These are phyloP conservation scores for Enteromius mattozi DNA, from an alignment of 2,797 vertebrate genomes.

Conservation along the genomic window DNA sequence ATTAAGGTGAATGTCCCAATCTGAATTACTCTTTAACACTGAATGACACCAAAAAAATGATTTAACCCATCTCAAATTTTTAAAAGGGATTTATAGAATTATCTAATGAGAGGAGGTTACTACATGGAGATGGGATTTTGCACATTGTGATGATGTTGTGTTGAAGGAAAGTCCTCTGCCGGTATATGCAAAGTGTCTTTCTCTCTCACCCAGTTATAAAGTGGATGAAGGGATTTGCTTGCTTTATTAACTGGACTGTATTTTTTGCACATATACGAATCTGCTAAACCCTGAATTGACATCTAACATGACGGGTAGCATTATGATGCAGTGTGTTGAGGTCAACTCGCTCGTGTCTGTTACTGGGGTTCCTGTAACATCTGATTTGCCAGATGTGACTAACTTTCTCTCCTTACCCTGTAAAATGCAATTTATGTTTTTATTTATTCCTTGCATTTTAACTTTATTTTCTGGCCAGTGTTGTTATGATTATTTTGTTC, in stretches of 20 bases:
- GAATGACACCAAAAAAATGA: background rate
- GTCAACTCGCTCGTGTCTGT: constrained; percentile 17
- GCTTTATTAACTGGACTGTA: constrained; percentile 47
- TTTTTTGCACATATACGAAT: constrained; percentile 48
- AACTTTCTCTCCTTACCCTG: constrained; percentile 45
- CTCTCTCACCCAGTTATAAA: constrained; percentile 32
- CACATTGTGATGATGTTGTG: background rate
- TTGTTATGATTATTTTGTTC: constrained; percentile 29
- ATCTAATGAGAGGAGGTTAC: background rate
- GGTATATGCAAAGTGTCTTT: constrained; percentile 15
- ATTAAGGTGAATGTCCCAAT: background rate
- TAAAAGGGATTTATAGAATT: background rate
- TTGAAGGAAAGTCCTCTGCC: background rate
- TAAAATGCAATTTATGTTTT: constrained; percentile 41
- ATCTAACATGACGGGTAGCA: constrained; percentile 16
- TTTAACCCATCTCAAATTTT: background rate
- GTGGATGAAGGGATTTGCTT: constrained; percentile 39
- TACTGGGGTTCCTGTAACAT: constrained; percentile 32
- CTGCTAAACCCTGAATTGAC: constrained; percentile 36
- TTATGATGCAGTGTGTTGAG: constrained; percentile 35
- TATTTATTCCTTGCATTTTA: constrained; percentile 55
- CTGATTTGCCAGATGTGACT: constrained; percentile 55
- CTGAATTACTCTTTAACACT: constrained; percentile 5
- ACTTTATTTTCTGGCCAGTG: constrained; percentile 31
- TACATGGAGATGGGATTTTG: constrained; percentile 23